A percentile compares a stretch with the other conserved stretches of the same genome.
phyloP scores from a whole-genome alignment of 2,888 invertebrate genomes.

The Ferrisia virgata region DNA sequence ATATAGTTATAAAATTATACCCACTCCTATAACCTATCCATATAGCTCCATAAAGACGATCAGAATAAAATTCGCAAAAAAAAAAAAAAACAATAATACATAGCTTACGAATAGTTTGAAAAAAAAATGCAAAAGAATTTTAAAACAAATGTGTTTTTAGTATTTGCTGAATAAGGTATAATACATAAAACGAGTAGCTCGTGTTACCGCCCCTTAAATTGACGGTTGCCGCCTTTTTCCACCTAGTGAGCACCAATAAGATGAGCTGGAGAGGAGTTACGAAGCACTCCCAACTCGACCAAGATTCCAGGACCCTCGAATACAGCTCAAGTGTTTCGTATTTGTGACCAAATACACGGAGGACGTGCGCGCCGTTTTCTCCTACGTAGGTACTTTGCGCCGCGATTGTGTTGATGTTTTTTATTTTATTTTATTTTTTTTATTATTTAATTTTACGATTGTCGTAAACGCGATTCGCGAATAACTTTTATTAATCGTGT shows the following conservation, averaged over 20 bases:
- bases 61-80: too few relatives aligned
- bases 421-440: background rate
- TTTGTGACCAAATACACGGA: conserved; percentile 32
- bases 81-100: too few relatives aligned
- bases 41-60: too few relatives aligned
- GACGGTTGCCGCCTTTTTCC: conserved; percentile 44
- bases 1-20: too few relatives aligned
- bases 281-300: conserved; percentile 40
- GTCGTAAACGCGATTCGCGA: background rate
- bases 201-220: conserved; percentile 40
- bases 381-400: background rate
- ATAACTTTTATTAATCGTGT: background rate
- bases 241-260: conserved; percentile 42
- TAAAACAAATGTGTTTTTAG: background rate
- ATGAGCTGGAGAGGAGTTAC: conserved; percentile 40
- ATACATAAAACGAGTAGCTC: conserved; percentile 38
- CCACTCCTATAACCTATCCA: too few relatives aligned
- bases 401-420: background rate
- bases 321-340: conserved; percentile 15
- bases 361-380: conserved; percentile 36
- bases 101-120: background rate
- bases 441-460: background rate
- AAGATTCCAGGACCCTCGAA: conserved; percentile 43
- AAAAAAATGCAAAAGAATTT: background rate
- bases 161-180: conserved; percentile 38